phyloP scores from a whole-genome alignment of 1,140 invertebrate genomes.

The Diachasma alloeum region DNA sequence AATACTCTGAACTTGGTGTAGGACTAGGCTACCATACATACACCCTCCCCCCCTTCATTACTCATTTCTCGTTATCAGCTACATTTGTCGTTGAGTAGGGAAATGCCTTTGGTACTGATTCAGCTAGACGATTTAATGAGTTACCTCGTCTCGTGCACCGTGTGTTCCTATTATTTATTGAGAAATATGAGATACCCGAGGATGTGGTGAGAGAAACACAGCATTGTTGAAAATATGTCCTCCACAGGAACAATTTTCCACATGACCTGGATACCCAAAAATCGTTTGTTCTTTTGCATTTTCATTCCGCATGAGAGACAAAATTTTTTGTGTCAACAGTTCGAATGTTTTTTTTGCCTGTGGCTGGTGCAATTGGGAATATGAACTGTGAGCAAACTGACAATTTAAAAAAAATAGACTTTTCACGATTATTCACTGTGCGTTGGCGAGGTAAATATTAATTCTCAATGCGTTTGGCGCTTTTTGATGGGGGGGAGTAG shows the following conservation, averaged over 20 bases:
- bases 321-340: neutral
- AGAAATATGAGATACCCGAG: neutral
- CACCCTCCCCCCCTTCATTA: conserved; percentile 38
- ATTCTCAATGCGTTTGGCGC: neutral
- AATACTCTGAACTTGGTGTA: neutral
- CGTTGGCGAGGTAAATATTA: neutral
- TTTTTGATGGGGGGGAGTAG: neutral
- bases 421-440: neutral
- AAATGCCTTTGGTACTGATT: conserved; percentile 31
- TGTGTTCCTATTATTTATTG: conserved; percentile 38
- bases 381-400: neutral
- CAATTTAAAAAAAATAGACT: neutral
- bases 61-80: conserved; percentile 40
- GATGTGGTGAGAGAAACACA: neutral
- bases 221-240: neutral
- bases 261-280: neutral
- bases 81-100: conserved; percentile 28
- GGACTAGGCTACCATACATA: neutral
- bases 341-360: neutral
- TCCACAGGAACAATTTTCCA: neutral
- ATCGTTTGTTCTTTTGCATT: neutral
- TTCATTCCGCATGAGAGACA: neutral
- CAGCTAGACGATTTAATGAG: conserved; percentile 41
- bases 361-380: neutral
- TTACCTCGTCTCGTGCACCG: conserved; percentile 24